A percentile compares a stretch with the other conserved stretches of the same genome.
Conservation (phyloP, 2,888 invertebrate species). For the Agrilus cyanescens region DNA sequence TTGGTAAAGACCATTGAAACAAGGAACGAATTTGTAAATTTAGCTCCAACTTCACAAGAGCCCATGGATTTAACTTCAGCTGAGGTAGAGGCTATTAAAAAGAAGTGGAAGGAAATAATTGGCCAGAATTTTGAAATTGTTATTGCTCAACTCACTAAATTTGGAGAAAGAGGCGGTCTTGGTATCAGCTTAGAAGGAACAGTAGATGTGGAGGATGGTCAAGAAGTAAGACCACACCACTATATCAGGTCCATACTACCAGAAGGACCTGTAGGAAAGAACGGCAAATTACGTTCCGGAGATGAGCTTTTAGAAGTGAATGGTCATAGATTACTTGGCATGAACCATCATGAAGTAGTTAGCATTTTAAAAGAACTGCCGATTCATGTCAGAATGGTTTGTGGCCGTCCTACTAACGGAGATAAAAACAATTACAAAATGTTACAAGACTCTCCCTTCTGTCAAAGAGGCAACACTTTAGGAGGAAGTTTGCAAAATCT, state of each 20-base stretch:
- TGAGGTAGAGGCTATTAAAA: constrained; percentile 65
- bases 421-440: constrained; percentile 29
- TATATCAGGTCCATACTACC: constrained; percentile 93
- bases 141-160: constrained; percentile 73
- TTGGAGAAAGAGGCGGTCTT: constrained; percentile 82
- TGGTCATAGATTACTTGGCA: constrained; percentile 73
- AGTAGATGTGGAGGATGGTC: constrained; percentile 93
- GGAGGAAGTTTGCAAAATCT: constrained; percentile 51
- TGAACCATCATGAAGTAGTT: constrained; percentile 92
- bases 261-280: constrained; percentile 95
- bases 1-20: too few species aligned
- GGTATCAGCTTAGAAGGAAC: constrained; percentile 97
- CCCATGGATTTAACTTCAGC: constrained; percentile 45
- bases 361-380: constrained; percentile 86
- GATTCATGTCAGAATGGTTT: constrained; percentile 82
- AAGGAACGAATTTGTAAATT: neutral
- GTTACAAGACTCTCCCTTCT: constrained; percentile 22
- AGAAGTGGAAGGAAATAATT: constrained; percentile 74
- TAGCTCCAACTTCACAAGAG: constrained; percentile 5
- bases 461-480: constrained; percentile 30
- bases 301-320: constrained; percentile 95
- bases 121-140: constrained; percentile 65
- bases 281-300: constrained; percentile 78
- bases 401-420: constrained; percentile 47
- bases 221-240: constrained; percentile 96